Base-by-base conservation (phyloP, 92 coral and sea anemone species). In the Isaurus tuberculatus region DNA sequence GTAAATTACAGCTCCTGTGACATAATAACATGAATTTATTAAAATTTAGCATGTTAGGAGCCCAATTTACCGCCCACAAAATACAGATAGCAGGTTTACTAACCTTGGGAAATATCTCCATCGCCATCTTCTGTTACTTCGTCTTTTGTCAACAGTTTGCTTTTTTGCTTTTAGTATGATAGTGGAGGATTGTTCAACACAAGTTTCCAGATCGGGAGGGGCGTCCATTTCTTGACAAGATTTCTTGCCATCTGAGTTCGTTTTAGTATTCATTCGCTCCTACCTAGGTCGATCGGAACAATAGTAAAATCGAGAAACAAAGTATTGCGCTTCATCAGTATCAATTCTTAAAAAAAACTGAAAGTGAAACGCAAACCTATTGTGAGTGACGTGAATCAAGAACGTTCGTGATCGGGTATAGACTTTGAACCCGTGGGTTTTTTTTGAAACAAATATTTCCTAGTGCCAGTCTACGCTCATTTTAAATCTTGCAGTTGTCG, bases 61-160 rank as follows among this genome's bases (percentile, higher is more conserved):
- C 42, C 33, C 14, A 77, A 33, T 13, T 4, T 22, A 11, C 15
- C 51, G 13, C 32, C 49, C 42, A 58, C 31, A 58, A 23, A 77
- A 58, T 14, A 5, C 57, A n/a, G 36, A 58, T 33, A 32, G 20
- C 11, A 20, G 22, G 55, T 11, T 57, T 15, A 89, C 95, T 63
- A 80, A 94, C 98, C 95, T 89, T 17, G 92, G 85, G 88, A 94
- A 94, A 70, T 89, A 91, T 89, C 86, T 89, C 98, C 98, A 94
- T 36, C 84, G 88, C 90, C 91, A 89, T 48, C 93, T 87, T 86
- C 95, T 78, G 33, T 69, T 86, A 72, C 70, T 51, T 37, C 90
- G 83, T 58, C 86, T 78, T 92, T 94, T 90, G 28, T 81, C 88
- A 82, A 70, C 91, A 28, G 60, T 72, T 46, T 88, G 87, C 75